These are phyloP conservation scores for Tor tambroides DNA, from an alignment of 2,113 vertebrate species.

Conservation along the genomic window DNA sequence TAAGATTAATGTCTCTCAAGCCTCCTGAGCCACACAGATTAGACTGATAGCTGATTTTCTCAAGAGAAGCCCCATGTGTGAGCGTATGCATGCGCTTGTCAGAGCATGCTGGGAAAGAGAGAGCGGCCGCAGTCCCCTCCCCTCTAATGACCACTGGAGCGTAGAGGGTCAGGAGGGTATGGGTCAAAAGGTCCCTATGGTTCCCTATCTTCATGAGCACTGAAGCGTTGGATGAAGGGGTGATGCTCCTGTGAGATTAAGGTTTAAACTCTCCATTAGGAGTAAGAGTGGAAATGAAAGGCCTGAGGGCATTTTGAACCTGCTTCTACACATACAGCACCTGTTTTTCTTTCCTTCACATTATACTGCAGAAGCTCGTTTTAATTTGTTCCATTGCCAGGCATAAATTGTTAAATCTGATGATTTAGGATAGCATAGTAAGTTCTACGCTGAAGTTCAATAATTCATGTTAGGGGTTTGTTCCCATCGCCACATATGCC, in stretches of 20 bases:
- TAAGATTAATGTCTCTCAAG: conserved; percentile 68
- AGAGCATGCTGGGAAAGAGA: conserved; percentile 8
- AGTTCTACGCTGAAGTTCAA: neutral
- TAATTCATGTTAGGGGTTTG: neutral
- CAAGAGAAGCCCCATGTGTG: conserved; percentile 60
- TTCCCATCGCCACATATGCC: neutral
- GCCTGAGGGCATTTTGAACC: neutral
- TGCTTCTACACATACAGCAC: conserved; percentile 2
- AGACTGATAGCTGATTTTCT: conserved; percentile 64
- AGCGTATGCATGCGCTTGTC: conserved; percentile 32
- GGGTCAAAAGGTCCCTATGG: conserved; percentile 46
- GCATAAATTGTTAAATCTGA: neutral
- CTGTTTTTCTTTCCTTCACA: neutral
- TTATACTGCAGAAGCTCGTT: neutral
- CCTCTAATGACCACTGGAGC: conserved; percentile 49
- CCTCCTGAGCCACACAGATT: conserved; percentile 63
- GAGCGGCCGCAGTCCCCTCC: conserved; percentile 4
- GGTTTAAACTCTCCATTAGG: conserved; percentile 27
- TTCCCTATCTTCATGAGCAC: conserved; percentile 49
- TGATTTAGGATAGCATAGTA: neutral
- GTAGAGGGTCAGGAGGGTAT: conserved; percentile 44
- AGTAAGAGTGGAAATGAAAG: conserved; percentile 20
- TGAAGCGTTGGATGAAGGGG: conserved; percentile 45
- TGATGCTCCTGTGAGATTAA: conserved; percentile 4
- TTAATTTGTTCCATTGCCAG: neutral